These are phyloP conservation scores for Aplodontia rufa DNA, from an alignment of 2,113 vertebrate genomes.

Conservation along the genomic window DNA sequence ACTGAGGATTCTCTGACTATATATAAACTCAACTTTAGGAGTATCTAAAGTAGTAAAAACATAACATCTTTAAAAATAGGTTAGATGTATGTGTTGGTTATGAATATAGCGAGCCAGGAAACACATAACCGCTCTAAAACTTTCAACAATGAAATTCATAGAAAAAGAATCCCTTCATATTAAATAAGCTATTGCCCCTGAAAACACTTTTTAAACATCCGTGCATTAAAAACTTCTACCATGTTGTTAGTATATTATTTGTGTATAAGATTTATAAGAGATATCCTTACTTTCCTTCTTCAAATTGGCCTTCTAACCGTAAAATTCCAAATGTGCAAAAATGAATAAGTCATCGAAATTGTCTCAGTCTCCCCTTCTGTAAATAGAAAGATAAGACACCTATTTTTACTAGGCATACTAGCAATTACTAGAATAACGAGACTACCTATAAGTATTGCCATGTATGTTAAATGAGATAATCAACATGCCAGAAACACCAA, in stretches of 20 bases:
- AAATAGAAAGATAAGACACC: neutral
- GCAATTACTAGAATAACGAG: neutral
- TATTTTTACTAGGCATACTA: neutral
- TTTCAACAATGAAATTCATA: neutral
- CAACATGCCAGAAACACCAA: neutral
- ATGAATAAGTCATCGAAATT: neutral
- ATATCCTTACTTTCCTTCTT: neutral
- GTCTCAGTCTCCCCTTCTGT: neutral
- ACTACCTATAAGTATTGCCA: neutral
- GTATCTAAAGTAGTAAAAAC: neutral
- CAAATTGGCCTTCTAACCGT: neutral
- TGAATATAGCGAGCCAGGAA: neutral
- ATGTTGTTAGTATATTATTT: neutral
- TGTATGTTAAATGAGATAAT: neutral
- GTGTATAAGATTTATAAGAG: neutral
- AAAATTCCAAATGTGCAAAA: neutral
- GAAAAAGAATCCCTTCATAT: neutral
- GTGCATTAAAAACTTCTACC: neutral
- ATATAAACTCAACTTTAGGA: neutral
- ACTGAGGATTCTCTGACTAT: neutral
- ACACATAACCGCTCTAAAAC: neutral
- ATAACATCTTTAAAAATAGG: neutral
- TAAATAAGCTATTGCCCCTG: neutral
- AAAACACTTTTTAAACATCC: constrained; percentile 19
- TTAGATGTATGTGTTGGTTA: neutral